Conservation (phyloP, 2,797 vertebrate species). For the Cossypha polioptera region DNA sequence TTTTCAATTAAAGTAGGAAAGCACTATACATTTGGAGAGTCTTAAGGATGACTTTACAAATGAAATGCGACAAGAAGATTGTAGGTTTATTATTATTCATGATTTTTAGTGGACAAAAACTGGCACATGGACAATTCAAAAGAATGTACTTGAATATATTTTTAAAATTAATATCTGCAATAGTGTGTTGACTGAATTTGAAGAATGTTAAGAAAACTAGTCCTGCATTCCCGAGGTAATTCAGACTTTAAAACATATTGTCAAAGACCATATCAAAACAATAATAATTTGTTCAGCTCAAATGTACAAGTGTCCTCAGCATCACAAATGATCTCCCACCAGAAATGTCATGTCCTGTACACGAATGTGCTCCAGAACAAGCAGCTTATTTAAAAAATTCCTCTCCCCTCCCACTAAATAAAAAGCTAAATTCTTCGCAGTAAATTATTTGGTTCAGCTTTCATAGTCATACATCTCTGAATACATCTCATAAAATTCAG, state of each 20-base stretch:
- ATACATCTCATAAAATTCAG: neutral
- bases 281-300: neutral
- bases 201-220: neutral
- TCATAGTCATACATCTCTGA: neutral
- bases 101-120: neutral
- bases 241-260: neutral
- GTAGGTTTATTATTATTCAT: neutral
- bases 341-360: neutral
- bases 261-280: neutral
- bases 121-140: neutral
- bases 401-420: neutral
- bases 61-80: neutral
- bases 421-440: neutral
- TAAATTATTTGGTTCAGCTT: neutral
- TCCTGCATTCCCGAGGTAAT: neutral
- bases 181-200: neutral
- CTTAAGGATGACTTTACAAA: neutral
- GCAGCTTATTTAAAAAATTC: neutral
- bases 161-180: neutral
- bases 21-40: neutral
- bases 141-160: neutral
- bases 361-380: neutral
- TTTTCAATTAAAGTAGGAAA: neutral
- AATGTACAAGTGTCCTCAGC: neutral
- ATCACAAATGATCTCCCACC: neutral